These are phyloP conservation scores for Cyrtorhinus lividipennis DNA, from an alignment of 1,140 invertebrate genomes.

Conservation along the genomic window DNA sequence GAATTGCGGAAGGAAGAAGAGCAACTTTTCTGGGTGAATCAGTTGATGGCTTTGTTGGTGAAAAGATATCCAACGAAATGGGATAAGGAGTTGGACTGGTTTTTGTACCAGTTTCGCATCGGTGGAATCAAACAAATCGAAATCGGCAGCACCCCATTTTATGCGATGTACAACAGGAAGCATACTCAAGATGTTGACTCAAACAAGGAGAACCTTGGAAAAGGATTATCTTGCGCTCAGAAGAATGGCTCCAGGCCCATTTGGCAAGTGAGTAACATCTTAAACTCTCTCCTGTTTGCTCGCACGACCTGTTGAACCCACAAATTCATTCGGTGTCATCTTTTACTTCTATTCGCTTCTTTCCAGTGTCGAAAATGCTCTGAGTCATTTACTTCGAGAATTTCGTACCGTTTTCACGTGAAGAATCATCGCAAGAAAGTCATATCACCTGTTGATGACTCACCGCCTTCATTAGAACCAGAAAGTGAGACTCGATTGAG, in stretches of 20 bases:
- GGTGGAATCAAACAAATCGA: constrained; percentile 10
- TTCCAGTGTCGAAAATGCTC: constrained; percentile 29
- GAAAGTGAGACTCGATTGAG: too few relatives aligned
- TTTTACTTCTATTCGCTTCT: too few relatives aligned
- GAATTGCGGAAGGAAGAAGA: constrained; percentile 17
- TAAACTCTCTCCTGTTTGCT: too few relatives aligned
- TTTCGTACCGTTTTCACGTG: constrained; percentile 30
- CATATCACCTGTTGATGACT: too few relatives aligned
- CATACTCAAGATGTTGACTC: constrained; percentile 16
- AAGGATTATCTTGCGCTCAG: neutral
- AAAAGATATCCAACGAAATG: constrained; percentile 22
- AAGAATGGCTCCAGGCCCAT: constrained; percentile 17
- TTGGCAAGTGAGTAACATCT: too few relatives aligned
- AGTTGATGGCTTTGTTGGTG: constrained; percentile 25
- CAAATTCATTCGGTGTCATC: too few relatives aligned
- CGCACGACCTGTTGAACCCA: too few relatives aligned
- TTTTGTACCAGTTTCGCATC: constrained; percentile 26
- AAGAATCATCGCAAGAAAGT: constrained; percentile 24
- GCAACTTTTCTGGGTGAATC: constrained; percentile 18
- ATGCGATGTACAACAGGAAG: constrained; percentile 17
- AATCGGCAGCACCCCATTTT: neutral
- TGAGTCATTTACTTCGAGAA: constrained; percentile 29
- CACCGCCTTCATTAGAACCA: too few relatives aligned
- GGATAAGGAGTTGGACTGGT: constrained; percentile 27
- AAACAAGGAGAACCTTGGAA: neutral